Evolutionary conservation across 2,797 vertebrate genomes (phyloP), one percentile per base, ranked within the genome.

Genomic region (Spizella passerina): DNA sequence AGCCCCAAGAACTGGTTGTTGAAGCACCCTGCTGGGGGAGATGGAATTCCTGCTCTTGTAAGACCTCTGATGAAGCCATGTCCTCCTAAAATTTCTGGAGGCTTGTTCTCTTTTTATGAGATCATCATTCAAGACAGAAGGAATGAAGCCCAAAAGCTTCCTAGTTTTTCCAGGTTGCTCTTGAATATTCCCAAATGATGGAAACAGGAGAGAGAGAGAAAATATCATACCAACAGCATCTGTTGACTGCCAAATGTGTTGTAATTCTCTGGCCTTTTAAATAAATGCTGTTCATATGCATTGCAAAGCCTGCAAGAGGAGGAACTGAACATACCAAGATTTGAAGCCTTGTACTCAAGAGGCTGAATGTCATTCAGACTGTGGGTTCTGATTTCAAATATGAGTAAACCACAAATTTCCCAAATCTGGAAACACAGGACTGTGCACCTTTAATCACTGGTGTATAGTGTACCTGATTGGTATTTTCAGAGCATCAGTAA

Each of bases 251-350:
- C 70, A 91, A 95, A 89, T 26, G 23, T 4, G 1, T 69, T 61
- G 43, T 43, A 92, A 86, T 92, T 87, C 87, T 94, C 88, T 15
- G 59, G 83, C 30, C 81, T 85, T 89, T 94, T 55, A 93, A 95
- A 87, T 78, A 81, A 89, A 84, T 59, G 65, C 59, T 86, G 13
- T 77, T 94, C 47, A 32, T 80, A 66, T 36, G 72, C 59, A 41
- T 34, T 78, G 77, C 72, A 60, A 88, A 93, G 82, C 47, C 65
- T 72, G 55, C 24, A 86, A 55, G 59, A 69, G 26, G 21, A 92
- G 61, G 61, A 91, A 46, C 73, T 79, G 50, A 89, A 49, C 55
- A 52, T 15, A 89, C 24, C 32, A 30, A 38, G 41, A 59, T 75
- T 44, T 90, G 81, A 79, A 92, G 49, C 26, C 68, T 30, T 71